Evolutionary conservation across 2,797 vertebrate genomes (phyloP), one percentile per base, ranked within the genome.

Genomic region (Lerista edwardsae): DNA sequence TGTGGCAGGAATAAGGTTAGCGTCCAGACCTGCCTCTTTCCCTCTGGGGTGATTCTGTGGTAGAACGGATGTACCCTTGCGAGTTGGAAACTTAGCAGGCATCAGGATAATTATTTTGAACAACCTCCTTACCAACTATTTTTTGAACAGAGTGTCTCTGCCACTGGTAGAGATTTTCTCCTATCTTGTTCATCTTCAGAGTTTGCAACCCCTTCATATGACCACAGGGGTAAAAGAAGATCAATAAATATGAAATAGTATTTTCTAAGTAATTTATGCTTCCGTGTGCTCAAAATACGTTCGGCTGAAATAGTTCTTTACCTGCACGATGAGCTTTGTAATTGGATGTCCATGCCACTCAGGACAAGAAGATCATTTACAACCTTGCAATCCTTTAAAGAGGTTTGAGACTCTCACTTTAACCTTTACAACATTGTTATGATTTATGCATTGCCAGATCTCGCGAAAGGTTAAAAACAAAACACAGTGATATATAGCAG

Each of bases 381-480:
- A 79, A 57, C 0, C 17, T 59, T 19, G 41, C 2, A 88, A 34
- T 41, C 1, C 9, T 78, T 79, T 82, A 86, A 85, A 78, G 29
- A 57, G 29, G 78, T 89, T 92, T 82, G 23, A 87, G n/a, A 69
- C 4, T 89, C 90, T 91, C 11, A 69, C 11, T 88, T 85, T 87
- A 91, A 89, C 29, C 34, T 91, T 91, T 90, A 82, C 29, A 6
- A 0, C 75, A 21, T 83, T 91, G 78, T 87, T 82, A 79, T 79
- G 75, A 86, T 85, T 90, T 89, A 82, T 87, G 64, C 3, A 79
- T 86, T 80, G 90, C 4, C 79, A 6, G 14, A 83, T 82, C 29
- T 89, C 87, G 87, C 27, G 73, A 89, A 92, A 93, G 34, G 61
- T 93, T 91, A 85, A 87, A 88, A 91, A 36, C 9, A 51, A 88